phyloP scores from a whole-genome alignment of 2,797 vertebrate species.

The Lemur catta region DNA sequence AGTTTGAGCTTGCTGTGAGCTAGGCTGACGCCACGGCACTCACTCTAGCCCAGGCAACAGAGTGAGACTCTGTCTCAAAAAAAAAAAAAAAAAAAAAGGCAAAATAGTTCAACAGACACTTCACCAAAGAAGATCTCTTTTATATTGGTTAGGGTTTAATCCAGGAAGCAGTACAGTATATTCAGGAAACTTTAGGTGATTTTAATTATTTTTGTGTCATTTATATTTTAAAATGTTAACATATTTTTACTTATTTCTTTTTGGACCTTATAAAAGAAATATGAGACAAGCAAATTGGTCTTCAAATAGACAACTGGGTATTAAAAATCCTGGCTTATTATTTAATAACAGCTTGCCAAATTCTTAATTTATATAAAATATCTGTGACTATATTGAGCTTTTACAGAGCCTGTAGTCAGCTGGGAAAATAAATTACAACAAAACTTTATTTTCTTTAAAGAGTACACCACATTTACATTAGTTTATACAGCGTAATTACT shows the following conservation, averaged over 20 bases:
- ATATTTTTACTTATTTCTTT: not conserved
- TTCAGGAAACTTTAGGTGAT: not conserved
- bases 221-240: not conserved
- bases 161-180: not conserved
- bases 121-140: not conserved
- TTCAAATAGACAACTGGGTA: not conserved
- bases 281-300: not conserved
- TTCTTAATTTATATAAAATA: not conserved
- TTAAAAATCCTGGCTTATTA: not conserved
- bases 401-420: not conserved
- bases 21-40: too few species aligned
- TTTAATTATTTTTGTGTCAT: not conserved
- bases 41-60: too few species aligned
- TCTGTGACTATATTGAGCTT: not conserved
- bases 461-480: not conserved
- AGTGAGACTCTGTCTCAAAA: too few species aligned
- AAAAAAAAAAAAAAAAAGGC: not conserved
- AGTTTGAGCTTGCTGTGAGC: too few species aligned
- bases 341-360: not conserved
- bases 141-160: not conserved
- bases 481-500: slow-evolving; percentile 7
- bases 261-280: not conserved
- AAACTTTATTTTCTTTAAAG: not conserved
- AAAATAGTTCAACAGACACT: not conserved
- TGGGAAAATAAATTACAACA: not conserved